A percentile compares a stretch with the other conserved stretches of the same genome.
phyloP scores from a whole-genome alignment of 2,113 vertebrate species.

The Cariama cristata region DNA sequence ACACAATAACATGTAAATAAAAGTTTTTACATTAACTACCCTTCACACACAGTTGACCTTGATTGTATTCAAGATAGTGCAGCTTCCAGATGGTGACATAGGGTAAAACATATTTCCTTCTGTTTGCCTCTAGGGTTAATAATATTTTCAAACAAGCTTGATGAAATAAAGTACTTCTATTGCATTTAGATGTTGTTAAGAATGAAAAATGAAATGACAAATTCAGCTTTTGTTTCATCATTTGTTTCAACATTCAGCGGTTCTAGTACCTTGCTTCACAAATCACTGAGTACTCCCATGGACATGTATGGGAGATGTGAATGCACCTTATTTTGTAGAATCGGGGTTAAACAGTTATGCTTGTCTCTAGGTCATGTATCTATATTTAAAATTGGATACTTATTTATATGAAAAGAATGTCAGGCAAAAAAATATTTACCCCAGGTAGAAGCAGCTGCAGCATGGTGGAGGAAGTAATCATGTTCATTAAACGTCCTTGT shows the following conservation, averaged over 20 bases:
- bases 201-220: neutral
- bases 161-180: neutral
- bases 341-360: neutral
- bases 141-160: neutral
- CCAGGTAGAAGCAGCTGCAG: neutral
- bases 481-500: neutral
- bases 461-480: neutral
- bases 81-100: neutral
- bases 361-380: neutral
- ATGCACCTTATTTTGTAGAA: neutral
- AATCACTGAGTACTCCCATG: neutral
- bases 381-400: neutral
- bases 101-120: neutral
- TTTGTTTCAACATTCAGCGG: neutral
- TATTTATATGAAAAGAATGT: neutral
- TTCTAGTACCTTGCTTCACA: neutral
- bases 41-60: neutral
- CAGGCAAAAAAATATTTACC: neutral
- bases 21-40: neutral
- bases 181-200: neutral
- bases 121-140: neutral
- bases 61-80: neutral
- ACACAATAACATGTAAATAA: neutral
- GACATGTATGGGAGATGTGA: neutral
- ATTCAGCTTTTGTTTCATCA: neutral